A percentile compares a stretch with the other conserved stretches of the same genome.
Conservation (phyloP, 2,888 invertebrate species). For the Plagiodera versicolora region DNA sequence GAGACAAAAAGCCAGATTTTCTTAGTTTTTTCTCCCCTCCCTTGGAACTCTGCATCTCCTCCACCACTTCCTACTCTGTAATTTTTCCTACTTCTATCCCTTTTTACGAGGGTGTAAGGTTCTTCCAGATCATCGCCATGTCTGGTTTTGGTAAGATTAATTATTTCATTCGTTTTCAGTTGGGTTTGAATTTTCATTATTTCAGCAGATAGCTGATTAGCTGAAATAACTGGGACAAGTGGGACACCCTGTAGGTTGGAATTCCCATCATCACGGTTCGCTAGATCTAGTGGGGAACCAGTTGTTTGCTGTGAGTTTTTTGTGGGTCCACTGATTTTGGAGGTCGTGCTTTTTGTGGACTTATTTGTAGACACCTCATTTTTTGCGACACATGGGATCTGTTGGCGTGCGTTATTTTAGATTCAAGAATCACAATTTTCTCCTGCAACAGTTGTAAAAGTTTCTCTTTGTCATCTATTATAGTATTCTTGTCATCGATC, state of each 20-base stretch:
- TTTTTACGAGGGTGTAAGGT: neutral
- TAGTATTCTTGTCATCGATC: too few species aligned
- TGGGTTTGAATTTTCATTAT: neutral
- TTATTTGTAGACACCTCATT: neutral
- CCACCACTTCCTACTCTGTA: slow-evolving; percentile 1
- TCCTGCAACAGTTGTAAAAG: too few species aligned
- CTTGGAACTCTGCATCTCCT: neutral
- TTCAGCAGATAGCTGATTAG: neutral
- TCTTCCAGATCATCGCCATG: neutral
- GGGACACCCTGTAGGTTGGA: too few species aligned
- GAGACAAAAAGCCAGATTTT: neutral
- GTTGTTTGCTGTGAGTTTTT: neutral
- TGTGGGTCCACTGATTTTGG: neutral
- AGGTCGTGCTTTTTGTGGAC: neutral
- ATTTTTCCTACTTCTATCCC: neutral
- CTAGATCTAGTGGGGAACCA: neutral
- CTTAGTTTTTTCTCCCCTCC: neutral
- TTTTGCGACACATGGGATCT: too few species aligned
- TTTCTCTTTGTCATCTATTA: too few species aligned
- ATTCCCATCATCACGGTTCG: too few species aligned
- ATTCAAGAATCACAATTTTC: too few species aligned
- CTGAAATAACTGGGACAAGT: neutral
- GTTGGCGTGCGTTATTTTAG: too few species aligned
- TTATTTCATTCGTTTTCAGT: neutral
- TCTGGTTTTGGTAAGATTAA: neutral